These are phyloP conservation scores for Nowickia ferox DNA, from an alignment of 2,888 invertebrate genomes.

Conservation along the genomic window DNA sequence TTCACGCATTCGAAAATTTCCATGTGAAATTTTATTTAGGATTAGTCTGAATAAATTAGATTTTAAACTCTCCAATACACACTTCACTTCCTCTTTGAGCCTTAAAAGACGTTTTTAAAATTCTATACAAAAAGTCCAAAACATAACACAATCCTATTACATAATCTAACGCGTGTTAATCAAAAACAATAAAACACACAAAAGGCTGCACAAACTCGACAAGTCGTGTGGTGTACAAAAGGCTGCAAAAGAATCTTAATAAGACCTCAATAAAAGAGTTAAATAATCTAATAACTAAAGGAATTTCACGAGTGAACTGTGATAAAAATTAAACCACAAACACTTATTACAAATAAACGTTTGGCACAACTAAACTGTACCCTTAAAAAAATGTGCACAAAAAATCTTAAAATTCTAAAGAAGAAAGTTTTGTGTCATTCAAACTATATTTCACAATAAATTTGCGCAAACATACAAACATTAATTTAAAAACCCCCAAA, in stretches of 20 bases:
- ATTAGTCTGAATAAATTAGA: too few relatives aligned
- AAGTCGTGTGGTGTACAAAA: not conserved
- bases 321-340: not conserved
- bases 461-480: slow-evolving; percentile 21
- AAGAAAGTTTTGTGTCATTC: slow-evolving; percentile 68
- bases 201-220: not conserved
- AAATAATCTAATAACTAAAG: not conserved
- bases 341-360: not conserved
- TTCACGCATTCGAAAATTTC: too few relatives aligned
- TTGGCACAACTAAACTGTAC: slow-evolving; percentile 41
- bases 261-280: not conserved
- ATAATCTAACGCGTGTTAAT: slow-evolving; percentile 60
- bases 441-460: slow-evolving; percentile 71
- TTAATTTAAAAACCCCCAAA: slow-evolving; percentile 42
- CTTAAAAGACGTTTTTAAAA: too few relatives aligned
- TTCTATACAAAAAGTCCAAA: slow-evolving; percentile 9
- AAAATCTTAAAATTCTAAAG: slow-evolving; percentile 23
- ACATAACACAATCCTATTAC: slow-evolving; percentile 54
- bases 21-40: too few relatives aligned
- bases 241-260: not conserved
- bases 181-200: slow-evolving; percentile 3
- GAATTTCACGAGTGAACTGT: not conserved
- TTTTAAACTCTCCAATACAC: not conserved
- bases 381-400: slow-evolving; percentile 47
- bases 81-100: not conserved